A percentile compares a stretch with the other conserved stretches of the same genome.
phyloP scores from a whole-genome alignment of 2,113 vertebrate genomes.

The Lethenteron camtschaticum region DNA sequence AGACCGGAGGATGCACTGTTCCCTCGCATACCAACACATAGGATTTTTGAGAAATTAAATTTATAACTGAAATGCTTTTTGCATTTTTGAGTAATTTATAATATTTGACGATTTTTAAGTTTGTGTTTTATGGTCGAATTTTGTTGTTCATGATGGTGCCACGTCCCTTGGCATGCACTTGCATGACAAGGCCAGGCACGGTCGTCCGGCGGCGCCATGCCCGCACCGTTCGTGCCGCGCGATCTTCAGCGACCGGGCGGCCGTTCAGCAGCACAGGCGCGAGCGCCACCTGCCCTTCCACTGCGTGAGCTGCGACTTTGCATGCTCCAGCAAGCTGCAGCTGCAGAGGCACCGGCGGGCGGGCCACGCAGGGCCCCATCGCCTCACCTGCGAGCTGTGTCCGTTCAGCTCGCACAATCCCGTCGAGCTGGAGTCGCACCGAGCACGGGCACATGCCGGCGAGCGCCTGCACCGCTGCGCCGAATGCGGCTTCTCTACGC shows the following conservation, averaged over 20 bases:
- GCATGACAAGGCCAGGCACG: slow-evolving; percentile 39
- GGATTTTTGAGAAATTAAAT: no score
- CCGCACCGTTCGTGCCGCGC: slow-evolving; percentile 51
- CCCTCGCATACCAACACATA: no score
- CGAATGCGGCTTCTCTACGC: slow-evolving; percentile 56
- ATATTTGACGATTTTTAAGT: no score
- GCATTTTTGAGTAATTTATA: no score
- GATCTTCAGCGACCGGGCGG: slow-evolving; percentile 30
- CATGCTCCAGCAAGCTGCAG: slow-evolving; percentile 62
- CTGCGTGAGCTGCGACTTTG: slow-evolving; percentile 68
- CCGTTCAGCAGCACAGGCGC: slow-evolving; percentile 60
- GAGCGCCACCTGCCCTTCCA: slow-evolving; percentile 64
- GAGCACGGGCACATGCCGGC: slow-evolving; percentile 59
- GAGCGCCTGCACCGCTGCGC: slow-evolving; percentile 77
- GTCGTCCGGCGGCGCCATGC: slow-evolving; percentile 41
- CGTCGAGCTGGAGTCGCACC: slow-evolving; percentile 53
- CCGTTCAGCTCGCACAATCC: slow-evolving; percentile 64
- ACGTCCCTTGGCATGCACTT: slow-evolving; percentile 12
- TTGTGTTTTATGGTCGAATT: no score
- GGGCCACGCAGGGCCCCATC: slow-evolving; percentile 46
- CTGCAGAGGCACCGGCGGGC: slow-evolving; percentile 63
- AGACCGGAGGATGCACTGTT: no score
- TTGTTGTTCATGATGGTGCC: no score
- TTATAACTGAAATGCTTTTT: no score
- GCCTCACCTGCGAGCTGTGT: slow-evolving; percentile 57